Conservation (phyloP, 1,140 invertebrate species). For the Lepidurus packardi region DNA sequence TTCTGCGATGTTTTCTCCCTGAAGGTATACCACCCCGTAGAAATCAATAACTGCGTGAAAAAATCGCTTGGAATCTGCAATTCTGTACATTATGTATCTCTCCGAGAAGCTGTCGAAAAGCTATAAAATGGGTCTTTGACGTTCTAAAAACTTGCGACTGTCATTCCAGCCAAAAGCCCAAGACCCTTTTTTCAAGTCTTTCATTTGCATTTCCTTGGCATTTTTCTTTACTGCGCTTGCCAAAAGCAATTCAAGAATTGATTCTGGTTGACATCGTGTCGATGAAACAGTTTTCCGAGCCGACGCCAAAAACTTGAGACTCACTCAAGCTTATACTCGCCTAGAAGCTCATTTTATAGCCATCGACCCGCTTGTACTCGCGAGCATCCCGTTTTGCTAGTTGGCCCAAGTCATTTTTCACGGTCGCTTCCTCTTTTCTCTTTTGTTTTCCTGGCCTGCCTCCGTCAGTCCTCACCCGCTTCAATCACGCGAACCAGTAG, state of each 20-base stretch:
- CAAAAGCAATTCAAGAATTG: background rate
- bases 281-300: background rate
- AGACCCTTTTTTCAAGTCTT: background rate
- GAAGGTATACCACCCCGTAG: background rate
- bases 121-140: background rate
- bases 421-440: background rate
- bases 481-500: background rate
- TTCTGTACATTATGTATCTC: background rate
- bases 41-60: background rate
- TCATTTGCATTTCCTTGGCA: background rate
- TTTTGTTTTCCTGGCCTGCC: background rate
- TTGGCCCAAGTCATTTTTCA: conserved; percentile 8
- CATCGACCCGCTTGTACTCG: background rate
- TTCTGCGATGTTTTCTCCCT: background rate
- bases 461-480: background rate
- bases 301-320: background rate
- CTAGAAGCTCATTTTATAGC: background rate
- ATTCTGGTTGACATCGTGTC: background rate
- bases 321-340: conserved; percentile 1
- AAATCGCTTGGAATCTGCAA: background rate
- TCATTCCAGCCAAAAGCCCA: background rate
- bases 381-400: background rate
- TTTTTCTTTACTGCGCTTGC: background rate
- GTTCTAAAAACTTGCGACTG: too few species aligned
- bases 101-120: background rate